phyloP scores from a whole-genome alignment of 2,888 invertebrate species.

The Caenorhabditis sinica region DNA sequence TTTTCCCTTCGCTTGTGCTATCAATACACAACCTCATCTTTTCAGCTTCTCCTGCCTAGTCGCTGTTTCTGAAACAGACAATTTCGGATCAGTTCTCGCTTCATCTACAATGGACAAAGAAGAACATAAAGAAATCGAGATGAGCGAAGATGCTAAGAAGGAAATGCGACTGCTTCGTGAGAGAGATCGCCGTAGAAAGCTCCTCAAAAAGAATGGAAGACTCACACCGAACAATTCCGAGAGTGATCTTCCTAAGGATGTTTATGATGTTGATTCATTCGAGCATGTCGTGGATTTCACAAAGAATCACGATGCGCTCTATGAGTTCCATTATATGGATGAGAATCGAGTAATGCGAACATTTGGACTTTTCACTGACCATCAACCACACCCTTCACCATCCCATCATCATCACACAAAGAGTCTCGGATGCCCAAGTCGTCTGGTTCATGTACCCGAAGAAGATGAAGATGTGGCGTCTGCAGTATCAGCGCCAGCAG shows the following conservation, averaged over 20 bases:
- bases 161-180: conserved; percentile 68
- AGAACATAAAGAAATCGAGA: conserved; percentile 68
- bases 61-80: conserved; percentile 69
- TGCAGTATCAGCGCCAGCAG: conserved; percentile 7
- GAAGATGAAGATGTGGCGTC: conserved; percentile 52
- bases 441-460: conserved; percentile 54
- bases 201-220: conserved; percentile 39
- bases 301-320: conserved; percentile 91
- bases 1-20: neutral
- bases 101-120: conserved; percentile 46
- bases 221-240: conserved; percentile 55
- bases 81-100: conserved; percentile 46
- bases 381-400: neutral
- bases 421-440: conserved; percentile 30
- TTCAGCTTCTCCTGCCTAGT: conserved; percentile 74
- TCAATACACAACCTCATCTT: neutral
- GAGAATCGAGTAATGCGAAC: conserved; percentile 86
- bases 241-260: conserved; percentile 18
- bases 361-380: conserved; percentile 68
- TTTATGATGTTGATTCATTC: conserved; percentile 85
- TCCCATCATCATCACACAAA: conserved; percentile 32
- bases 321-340: conserved; percentile 94
- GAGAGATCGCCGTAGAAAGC: conserved; percentile 58
- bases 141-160: conserved; percentile 71
- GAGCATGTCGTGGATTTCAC: conserved; percentile 88